A percentile compares a stretch with the other conserved stretches of the same genome.
Evolutionary conservation across 2,888 invertebrate species (phyloP).

Genomic region (Conops quadrifasciatus): DNA sequence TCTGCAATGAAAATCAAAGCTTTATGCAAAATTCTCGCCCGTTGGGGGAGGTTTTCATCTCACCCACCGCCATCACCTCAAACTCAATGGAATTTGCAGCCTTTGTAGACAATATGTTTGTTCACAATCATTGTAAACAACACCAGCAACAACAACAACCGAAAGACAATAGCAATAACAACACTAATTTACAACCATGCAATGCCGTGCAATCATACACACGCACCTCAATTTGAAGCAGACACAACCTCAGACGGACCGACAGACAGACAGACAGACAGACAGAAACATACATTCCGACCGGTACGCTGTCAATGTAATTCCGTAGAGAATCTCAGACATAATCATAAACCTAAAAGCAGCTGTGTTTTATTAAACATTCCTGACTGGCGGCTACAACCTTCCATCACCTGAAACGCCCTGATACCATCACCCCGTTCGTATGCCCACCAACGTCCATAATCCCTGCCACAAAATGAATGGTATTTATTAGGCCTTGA

Average conservation of each 20-base stretch:
- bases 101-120: no score
- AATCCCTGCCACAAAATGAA: not conserved
- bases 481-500: no score
- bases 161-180: not conserved
- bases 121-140: no score
- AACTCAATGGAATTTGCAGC: not conserved
- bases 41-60: no score
- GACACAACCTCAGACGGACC: not conserved
- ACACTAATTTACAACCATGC: not conserved
- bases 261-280: no score
- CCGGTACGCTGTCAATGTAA: constrained; percentile 16
- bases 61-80: no score
- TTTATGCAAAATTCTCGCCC: no score
- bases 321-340: constrained; percentile 25
- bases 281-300: not conserved
- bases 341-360: constrained; percentile 34
- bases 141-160: not conserved
- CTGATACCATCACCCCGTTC: no score
- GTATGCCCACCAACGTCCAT: not conserved
- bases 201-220: not conserved
- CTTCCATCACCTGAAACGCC: not conserved
- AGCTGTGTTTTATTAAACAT: constrained; percentile 34
- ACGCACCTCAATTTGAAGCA: not conserved
- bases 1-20: no score
- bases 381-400: constrained; percentile 5